These are phyloP conservation scores for Chrysodeixis includens DNA, from an alignment of 2,888 invertebrate species.

Conservation along the genomic window DNA sequence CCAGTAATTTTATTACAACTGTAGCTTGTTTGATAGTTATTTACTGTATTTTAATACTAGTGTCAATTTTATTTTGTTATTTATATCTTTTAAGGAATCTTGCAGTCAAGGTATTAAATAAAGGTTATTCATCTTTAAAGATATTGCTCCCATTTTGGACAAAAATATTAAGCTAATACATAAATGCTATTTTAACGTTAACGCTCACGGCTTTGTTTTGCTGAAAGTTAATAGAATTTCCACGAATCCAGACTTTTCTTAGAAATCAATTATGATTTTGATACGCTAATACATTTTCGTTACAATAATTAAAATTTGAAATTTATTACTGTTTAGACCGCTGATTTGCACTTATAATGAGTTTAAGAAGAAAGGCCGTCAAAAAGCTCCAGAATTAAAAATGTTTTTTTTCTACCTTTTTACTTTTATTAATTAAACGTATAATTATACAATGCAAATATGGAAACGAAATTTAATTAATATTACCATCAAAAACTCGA, in stretches of 20 bases:
- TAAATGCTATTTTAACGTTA: no score
- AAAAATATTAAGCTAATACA: no score
- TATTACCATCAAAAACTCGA: constrained; percentile 19
- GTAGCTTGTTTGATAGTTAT: constrained; percentile 14
- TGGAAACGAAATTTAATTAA: constrained; percentile 15
- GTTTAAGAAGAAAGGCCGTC: not conserved
- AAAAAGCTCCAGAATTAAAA: not conserved
- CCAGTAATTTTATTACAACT: constrained; percentile 24
- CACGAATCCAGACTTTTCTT: not conserved
- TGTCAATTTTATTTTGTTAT: constrained; percentile 17
- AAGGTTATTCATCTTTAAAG: no score
- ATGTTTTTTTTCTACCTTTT: no score
- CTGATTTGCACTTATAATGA: not conserved
- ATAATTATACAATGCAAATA: no score
- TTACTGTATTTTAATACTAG: constrained; percentile 9
- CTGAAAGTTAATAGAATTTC: no score
- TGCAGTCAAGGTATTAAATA: no score
- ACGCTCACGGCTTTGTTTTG: no score
- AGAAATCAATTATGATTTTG: not conserved
- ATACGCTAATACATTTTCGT: not conserved
- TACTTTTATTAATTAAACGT: no score
- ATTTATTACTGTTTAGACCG: not conserved
- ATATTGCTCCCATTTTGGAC: constrained; percentile 8
- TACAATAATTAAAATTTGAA: not conserved
- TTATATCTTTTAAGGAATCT: no score